phyloP scores from a whole-genome alignment of 2,797 vertebrate species.

The Gephyroberyx darwinii region DNA sequence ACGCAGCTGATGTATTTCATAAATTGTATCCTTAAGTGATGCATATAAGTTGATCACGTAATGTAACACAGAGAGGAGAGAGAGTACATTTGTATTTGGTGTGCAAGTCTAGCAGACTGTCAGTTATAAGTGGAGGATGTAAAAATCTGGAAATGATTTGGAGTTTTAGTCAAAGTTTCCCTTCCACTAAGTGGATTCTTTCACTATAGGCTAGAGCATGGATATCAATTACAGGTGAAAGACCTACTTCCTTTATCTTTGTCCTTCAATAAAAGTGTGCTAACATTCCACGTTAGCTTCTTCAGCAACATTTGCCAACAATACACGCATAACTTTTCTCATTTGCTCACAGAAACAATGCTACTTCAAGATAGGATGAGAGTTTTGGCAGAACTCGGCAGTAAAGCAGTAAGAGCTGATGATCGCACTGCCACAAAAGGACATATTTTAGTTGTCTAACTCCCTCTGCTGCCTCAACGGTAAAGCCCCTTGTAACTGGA shows the following conservation, averaged over 20 bases:
- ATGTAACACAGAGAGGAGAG: constrained; percentile 1
- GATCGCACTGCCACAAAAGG: constrained; percentile 36
- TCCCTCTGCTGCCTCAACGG: constrained; percentile 1
- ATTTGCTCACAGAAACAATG: constrained; percentile 23
- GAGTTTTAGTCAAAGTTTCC: constrained; percentile 10
- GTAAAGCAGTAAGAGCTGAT: constrained; percentile 36
- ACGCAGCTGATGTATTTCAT: constrained; percentile 41
- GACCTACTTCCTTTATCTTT: constrained; percentile 24
- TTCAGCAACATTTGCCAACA: constrained; percentile 13
- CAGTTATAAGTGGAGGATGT: constrained; percentile 55
- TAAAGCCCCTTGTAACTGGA: constrained; percentile 9
- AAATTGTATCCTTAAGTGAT: constrained; percentile 28
- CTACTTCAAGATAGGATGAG: constrained; percentile 34
- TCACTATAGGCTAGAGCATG: constrained; percentile 30
- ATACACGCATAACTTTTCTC: constrained; percentile 18
- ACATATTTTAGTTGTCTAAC: constrained; percentile 2
- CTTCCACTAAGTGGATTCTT: constrained; percentile 12
- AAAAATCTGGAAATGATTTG: constrained; percentile 29
- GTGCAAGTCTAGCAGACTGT: constrained; percentile 62
- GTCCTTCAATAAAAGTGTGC: constrained; percentile 31
- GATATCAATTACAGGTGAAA: constrained; percentile 18
- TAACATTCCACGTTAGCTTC: constrained; percentile 38
- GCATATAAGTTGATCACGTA: constrained; percentile 49
- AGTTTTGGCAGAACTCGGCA: constrained; percentile 41
- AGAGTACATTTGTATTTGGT: constrained; percentile 58